These are phyloP conservation scores for Drosophila albomicans DNA, from an alignment of 1,140 invertebrate genomes.

Conservation along the genomic window DNA sequence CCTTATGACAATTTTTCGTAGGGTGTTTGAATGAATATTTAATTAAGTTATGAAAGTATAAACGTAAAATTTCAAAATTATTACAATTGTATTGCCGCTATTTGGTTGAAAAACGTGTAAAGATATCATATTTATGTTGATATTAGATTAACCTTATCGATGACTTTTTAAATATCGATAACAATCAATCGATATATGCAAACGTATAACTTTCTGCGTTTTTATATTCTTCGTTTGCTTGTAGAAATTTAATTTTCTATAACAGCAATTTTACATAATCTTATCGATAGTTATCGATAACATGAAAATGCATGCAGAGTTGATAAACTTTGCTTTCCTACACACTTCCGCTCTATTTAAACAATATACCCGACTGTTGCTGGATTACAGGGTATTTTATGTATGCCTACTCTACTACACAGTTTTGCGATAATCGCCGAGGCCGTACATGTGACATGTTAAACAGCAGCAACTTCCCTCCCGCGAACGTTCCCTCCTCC, in stretches of 20 bases:
- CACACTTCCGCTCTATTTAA: background rate
- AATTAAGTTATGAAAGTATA: too few relatives aligned
- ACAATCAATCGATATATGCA: too few relatives aligned
- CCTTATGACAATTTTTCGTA: background rate
- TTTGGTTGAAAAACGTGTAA: too few relatives aligned
- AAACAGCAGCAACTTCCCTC: constrained; percentile 38
- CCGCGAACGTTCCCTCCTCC: background rate
- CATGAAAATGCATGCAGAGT: background rate
- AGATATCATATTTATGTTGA: too few relatives aligned
- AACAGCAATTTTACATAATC: background rate
- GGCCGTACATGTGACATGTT: constrained; percentile 55
- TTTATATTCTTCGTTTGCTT: background rate
- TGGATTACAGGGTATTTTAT: constrained; percentile 16
- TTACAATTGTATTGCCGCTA: too few relatives aligned
- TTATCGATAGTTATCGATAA: constrained; percentile 4
- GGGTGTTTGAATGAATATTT: too few relatives aligned
- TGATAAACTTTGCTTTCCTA: background rate
- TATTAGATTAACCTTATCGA: too few relatives aligned
- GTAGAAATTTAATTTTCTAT: background rate
- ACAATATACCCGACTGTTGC: background rate
- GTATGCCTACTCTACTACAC: constrained; percentile 21
- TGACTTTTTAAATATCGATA: too few relatives aligned
- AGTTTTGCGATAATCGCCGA: constrained; percentile 48
- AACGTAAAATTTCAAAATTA: too few relatives aligned
- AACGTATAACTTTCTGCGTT: too few relatives aligned